phyloP scores from a whole-genome alignment of 2,888 invertebrate species.

The Merodon equestris region DNA sequence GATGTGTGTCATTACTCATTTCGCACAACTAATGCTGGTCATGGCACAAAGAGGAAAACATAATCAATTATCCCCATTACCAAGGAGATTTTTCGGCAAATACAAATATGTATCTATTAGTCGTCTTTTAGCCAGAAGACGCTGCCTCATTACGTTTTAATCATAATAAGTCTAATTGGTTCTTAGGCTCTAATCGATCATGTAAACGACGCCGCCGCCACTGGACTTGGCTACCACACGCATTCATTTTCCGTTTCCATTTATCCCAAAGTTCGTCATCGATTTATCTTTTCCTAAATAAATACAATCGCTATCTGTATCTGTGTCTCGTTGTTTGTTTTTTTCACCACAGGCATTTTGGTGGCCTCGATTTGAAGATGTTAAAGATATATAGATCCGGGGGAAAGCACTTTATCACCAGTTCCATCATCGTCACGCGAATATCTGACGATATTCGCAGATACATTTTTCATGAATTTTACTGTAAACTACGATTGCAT shows the following conservation, averaged over 20 bases:
- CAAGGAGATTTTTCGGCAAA: slow-evolving; percentile 31
- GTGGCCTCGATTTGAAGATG: slow-evolving; percentile 31
- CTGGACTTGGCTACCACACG: neutral
- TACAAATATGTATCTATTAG: slow-evolving; percentile 62
- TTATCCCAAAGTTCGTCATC: slow-evolving; percentile 27
- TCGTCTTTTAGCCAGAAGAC: slow-evolving; percentile 27
- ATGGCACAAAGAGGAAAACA: slow-evolving; percentile 28
- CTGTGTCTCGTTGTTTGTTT: too few species aligned
- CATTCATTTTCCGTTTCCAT: slow-evolving; percentile 25
- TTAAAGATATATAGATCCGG: slow-evolving; percentile 1
- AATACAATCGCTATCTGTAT: slow-evolving; percentile 1
- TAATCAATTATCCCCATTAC: slow-evolving; percentile 66
- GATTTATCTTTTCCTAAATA: slow-evolving; percentile 62
- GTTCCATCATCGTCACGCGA: neutral
- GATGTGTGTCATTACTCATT: slow-evolving; percentile 21
- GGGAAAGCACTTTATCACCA: slow-evolving; percentile 40
- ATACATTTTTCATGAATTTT: slow-evolving; percentile 68
- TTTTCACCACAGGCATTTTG: slow-evolving; percentile 46
- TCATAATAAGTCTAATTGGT: slow-evolving; percentile 61
- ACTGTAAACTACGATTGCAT: slow-evolving; percentile 47
- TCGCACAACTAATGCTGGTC: slow-evolving; percentile 9
- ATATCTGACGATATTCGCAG: slow-evolving; percentile 5
- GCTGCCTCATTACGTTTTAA: slow-evolving; percentile 52
- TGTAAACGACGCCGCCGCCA: slow-evolving; percentile 56
- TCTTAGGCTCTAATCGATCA: slow-evolving; percentile 67